Conservation (phyloP, 1,140 invertebrate species). For the Asbolus verrucosus region DNA sequence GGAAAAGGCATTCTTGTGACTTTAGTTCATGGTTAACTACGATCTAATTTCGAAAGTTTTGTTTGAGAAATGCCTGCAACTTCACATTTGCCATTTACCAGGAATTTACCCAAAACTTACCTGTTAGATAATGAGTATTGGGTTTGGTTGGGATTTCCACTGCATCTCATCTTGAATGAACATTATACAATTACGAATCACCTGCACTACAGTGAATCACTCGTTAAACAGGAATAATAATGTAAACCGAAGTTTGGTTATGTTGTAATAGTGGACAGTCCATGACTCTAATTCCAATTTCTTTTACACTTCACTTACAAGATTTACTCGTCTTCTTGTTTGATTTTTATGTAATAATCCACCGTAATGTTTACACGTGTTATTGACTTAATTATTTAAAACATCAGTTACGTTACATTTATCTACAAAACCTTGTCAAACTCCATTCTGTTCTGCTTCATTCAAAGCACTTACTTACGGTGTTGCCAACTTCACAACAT, state of each 20-base stretch:
- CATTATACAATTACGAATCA: slow-evolving; percentile 22
- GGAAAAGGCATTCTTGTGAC: too few species aligned
- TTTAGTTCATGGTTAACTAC: too few species aligned
- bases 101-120: background rate
- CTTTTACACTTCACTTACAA: slow-evolving; percentile 19
- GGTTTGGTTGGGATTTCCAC: background rate
- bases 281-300: slow-evolving; percentile 19
- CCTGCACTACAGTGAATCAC: slow-evolving; percentile 37
- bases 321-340: slow-evolving; percentile 6
- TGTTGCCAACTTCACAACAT: slow-evolving; percentile 8
- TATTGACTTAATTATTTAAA: slow-evolving; percentile 31
- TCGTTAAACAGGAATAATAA: slow-evolving; percentile 40
- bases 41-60: slow-evolving; percentile 19
- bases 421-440: slow-evolving; percentile 36
- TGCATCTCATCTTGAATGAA: background rate
- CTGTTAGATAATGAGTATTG: background rate
- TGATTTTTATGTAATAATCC: background rate
- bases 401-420: slow-evolving; percentile 34
- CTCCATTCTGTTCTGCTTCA: slow-evolving; percentile 42
- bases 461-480: slow-evolving; percentile 15
- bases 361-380: slow-evolving; percentile 19
- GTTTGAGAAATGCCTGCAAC: background rate
- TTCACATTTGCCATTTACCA: slow-evolving; percentile 2
- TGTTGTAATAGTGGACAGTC: slow-evolving; percentile 40
- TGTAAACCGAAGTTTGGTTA: slow-evolving; percentile 42